Base-by-base conservation (phyloP, 23 tunicate genomes). In the Halocynthia roretzi region DNA sequence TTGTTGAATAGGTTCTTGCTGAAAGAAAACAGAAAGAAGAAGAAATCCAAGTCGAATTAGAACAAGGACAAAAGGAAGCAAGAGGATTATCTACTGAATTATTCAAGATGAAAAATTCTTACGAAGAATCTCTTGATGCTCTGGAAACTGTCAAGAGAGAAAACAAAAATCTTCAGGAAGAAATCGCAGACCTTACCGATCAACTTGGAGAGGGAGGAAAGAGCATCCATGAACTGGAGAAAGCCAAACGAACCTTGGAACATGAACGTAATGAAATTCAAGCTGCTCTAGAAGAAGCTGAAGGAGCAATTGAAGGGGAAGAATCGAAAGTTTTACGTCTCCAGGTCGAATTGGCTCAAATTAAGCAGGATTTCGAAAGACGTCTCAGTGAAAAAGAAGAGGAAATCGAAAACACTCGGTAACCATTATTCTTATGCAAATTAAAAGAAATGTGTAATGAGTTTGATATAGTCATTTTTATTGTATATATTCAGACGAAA, bases 201-300 rank as follows among this genome's bases (percentile, higher is more conserved):
- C 81, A 77, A 50, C 76, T 77, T 7, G 71, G 71, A 22, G 81
- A 77, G 51, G 81, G 81, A 61, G 71, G 71, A 23, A 77, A 77
- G 76, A 77, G 71, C 76, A 77, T 77, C 31, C 81, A 77, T 50
- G 81, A 77, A n/a, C 81, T 77, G 7, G 81, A 77, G 23, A 77
- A 77, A 51, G 71, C 81, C 17, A 77, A 77, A 51, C 15, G 81
- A 77, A 77, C 71, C 8, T 55, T 63, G 14, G 81, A 77, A 62
- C 81, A 77, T 62, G 81, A 77, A 51, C 81, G 81, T 7, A 63
- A 62, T 62, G 81, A 77, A 44, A 77, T 77, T 7, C 81, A 70
- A 21, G 80, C 85, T 31, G 81, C 85, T 31, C 54, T 81, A 6
- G 85, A 81, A 56, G 85, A 81, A 56, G 81, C 85, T 8, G 85